A percentile compares a stretch with the other conserved stretches of the same genome.
Conservation (phyloP, 2,113 vertebrate species). For the Thamnaconus septentrionalis region DNA sequence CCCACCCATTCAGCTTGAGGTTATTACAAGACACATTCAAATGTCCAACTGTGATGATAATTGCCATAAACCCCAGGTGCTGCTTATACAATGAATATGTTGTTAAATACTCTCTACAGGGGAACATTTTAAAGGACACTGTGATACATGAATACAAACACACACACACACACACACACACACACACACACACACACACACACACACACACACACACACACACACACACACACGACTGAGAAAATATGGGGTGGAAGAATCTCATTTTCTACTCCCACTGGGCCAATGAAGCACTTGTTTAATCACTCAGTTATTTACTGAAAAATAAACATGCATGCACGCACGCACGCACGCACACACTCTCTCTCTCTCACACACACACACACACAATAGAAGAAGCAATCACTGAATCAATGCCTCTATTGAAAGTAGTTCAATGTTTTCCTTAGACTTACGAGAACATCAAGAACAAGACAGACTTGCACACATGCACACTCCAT, state of each 20-base stretch:
- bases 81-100: constrained; percentile 52
- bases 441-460: too few species aligned
- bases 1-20: constrained; percentile 35
- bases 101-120: constrained; percentile 44
- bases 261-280: constrained; percentile 13
- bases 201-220: neutral
- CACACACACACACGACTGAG: too few species aligned
- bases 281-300: constrained; percentile 44
- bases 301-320: constrained; percentile 35
- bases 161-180: too few species aligned
- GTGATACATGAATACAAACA: neutral
- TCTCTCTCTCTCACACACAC: neutral
- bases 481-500: constrained; percentile 17
- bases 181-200: neutral
- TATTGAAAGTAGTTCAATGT: too few species aligned
- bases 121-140: neutral
- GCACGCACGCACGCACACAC: too few species aligned
- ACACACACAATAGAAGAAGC: neutral
- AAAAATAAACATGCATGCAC: neutral
- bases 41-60: constrained; percentile 52
- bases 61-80: constrained; percentile 34
- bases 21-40: constrained; percentile 41
- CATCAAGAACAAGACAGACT: neutral
- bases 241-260: too few species aligned
- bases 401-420: too few species aligned